Percentiles rank a stretch among this genome's conserved stretches.
These are phyloP conservation scores for Periplaneta americana DNA, from an alignment of 1,140 invertebrate species.

Conservation along the genomic window DNA sequence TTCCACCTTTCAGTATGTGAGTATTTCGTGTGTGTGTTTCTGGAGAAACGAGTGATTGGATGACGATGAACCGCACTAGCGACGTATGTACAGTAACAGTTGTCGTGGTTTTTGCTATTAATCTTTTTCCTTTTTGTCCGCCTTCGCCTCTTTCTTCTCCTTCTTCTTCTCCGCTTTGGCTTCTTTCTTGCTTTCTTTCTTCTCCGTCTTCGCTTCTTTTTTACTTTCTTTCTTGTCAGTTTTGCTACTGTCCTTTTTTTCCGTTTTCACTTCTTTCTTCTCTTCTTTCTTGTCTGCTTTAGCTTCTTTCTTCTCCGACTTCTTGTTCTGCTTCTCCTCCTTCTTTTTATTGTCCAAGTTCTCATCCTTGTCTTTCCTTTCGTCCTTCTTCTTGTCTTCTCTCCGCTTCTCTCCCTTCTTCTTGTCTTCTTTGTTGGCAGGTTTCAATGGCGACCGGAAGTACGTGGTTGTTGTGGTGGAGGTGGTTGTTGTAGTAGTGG, in stretches of 20 bases:
- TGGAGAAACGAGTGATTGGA: no score
- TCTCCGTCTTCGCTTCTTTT: slow-evolving; percentile 26
- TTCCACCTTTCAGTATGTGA: neutral
- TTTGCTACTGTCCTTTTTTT: slow-evolving; percentile 24
- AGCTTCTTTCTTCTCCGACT: slow-evolving; percentile 20
- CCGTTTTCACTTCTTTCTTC: slow-evolving; percentile 23
- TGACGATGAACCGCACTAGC: neutral
- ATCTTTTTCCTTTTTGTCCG: neutral
- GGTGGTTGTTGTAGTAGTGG: neutral
- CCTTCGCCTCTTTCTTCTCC: neutral
- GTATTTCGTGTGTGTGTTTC: neutral
- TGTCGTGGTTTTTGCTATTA: neutral
- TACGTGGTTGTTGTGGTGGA: neutral
- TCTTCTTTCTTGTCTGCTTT: slow-evolving; percentile 26
- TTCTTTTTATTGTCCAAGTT: slow-evolving; percentile 18
- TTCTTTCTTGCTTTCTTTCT: slow-evolving; percentile 23
- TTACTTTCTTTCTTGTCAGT: slow-evolving; percentile 24
- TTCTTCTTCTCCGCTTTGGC: slow-evolving; percentile 14
- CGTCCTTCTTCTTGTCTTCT: slow-evolving; percentile 23
- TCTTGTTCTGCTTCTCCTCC: slow-evolving; percentile 14
- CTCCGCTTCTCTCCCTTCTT: slow-evolving; percentile 19
- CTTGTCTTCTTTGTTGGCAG: slow-evolving; percentile 23
- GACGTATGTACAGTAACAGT: neutral
- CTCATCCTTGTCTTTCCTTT: slow-evolving; percentile 20
- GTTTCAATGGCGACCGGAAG: slow-evolving; percentile 18